Evolutionary conservation across 2,113 vertebrate species (phyloP).

Genomic region (Lagenorhynchus albirostris): DNA sequence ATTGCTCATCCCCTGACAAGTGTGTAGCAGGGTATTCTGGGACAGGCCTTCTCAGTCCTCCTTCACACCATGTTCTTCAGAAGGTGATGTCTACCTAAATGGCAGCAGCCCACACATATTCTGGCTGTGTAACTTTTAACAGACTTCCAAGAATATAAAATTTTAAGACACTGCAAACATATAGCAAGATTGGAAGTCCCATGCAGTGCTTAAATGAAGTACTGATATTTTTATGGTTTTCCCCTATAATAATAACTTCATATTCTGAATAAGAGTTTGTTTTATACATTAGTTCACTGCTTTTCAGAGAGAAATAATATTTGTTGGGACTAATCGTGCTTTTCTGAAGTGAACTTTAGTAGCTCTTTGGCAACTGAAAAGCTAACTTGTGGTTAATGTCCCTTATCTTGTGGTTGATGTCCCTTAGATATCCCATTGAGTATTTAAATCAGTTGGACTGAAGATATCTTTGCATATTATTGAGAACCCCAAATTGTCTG

Average conservation of each 20-base stretch:
- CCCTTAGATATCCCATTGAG: background rate
- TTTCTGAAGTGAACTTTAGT: background rate
- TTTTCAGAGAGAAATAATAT: background rate
- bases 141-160: background rate
- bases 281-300: background rate
- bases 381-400: background rate
- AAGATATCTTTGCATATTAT: background rate
- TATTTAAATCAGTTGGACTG: background rate
- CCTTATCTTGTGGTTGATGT: background rate
- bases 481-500: background rate
- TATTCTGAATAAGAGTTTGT: background rate
- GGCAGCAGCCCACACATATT: background rate
- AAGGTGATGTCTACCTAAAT: background rate
- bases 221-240: background rate
- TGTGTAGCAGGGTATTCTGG: background rate
- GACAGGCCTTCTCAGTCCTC: background rate
- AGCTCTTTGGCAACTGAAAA: background rate
- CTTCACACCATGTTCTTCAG: background rate
- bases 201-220: background rate
- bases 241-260: background rate
- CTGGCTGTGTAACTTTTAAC: background rate
- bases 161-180: background rate
- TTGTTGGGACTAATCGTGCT: background rate
- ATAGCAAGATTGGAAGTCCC: background rate
- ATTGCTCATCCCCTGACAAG: background rate